A percentile compares a stretch with the other conserved stretches of the same genome.
phyloP scores from a whole-genome alignment of 2,113 vertebrate genomes.

The Macquaria ambigua region DNA sequence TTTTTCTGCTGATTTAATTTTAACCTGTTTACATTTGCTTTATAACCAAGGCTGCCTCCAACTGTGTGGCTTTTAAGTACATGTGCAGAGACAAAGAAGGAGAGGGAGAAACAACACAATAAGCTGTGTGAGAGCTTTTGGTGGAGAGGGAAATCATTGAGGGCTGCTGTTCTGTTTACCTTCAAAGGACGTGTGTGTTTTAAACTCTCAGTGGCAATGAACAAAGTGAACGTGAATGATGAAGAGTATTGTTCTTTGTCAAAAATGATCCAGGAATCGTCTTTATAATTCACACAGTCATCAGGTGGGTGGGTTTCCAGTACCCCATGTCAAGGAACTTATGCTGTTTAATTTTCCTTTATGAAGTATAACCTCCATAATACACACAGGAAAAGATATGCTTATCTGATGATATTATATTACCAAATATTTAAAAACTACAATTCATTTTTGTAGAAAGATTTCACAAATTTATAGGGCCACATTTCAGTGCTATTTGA shows the following conservation, averaged over 20 bases:
- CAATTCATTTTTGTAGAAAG: neutral
- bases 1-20: neutral
- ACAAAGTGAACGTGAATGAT: neutral
- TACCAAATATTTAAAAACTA: neutral
- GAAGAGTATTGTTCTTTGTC: neutral
- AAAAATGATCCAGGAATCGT: neutral
- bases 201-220: neutral
- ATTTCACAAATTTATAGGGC: no score
- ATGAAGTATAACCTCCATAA: neutral
- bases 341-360: neutral
- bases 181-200: neutral
- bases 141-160: slow-evolving; percentile 2
- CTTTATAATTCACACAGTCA: neutral
- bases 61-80: neutral
- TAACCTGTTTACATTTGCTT: neutral
- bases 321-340: neutral
- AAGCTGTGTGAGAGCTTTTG: neutral
- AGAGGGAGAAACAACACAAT: neutral
- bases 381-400: neutral
- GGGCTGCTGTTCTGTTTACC: neutral
- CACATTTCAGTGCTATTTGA: neutral
- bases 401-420: no score
- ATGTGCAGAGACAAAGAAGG: neutral
- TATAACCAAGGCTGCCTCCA: neutral
- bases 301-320: neutral